Evolutionary conservation across 2,113 vertebrate genomes (phyloP).

Genomic region (Seriola quinqueradiata): DNA sequence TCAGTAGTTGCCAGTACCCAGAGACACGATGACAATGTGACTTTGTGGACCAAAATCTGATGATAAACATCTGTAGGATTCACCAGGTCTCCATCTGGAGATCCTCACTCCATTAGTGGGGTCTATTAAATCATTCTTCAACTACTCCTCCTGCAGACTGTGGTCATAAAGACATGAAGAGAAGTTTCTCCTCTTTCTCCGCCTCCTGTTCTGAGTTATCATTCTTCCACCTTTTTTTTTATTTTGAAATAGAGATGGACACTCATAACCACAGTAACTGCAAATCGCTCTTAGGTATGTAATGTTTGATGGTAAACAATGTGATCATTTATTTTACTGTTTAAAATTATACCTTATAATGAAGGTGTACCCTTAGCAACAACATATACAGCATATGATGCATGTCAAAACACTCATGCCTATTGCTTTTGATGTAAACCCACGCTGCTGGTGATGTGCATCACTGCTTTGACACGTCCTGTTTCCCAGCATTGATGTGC

Average conservation of each 20-base stretch:
- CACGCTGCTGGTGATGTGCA: neutral
- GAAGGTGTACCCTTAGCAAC: neutral
- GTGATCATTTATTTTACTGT: neutral
- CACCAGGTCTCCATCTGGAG: neutral
- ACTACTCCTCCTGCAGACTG: neutral
- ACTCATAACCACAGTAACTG: neutral
- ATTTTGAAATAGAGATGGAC: neutral
- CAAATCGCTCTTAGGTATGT: neutral
- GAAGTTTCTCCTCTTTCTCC: neutral
- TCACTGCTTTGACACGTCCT: conserved; percentile 17
- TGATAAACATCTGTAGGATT: conserved; percentile 11
- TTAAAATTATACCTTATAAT: neutral
- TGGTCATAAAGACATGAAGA: neutral
- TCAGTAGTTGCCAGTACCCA: neutral
- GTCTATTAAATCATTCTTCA: conserved; percentile 6
- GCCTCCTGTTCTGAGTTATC: neutral
- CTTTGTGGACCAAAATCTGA: neutral
- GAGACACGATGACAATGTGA: neutral
- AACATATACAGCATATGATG: neutral
- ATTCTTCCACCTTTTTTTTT: neutral
- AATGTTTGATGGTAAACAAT: neutral
- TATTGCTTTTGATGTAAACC: conserved; percentile 7
- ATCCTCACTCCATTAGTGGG: conserved; percentile 6
- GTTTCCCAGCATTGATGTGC: conserved; percentile 40
- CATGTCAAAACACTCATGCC: neutral